Evolutionary conservation across 2,113 vertebrate species (phyloP), one percentile per base, ranked within the genome.

Genomic region (Podarcis raffonei): DNA sequence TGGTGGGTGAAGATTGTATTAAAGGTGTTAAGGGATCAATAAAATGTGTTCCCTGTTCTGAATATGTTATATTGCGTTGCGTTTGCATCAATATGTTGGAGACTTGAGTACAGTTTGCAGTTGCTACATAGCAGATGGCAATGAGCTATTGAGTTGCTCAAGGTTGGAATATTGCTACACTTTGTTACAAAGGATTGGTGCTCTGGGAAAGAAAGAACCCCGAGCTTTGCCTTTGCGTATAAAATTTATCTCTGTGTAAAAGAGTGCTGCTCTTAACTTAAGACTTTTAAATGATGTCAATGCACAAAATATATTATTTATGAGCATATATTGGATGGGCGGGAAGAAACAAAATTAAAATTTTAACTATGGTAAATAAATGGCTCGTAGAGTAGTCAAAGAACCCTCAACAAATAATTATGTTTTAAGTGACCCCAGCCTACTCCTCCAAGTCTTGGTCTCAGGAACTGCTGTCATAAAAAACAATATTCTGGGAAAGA

Each of bases 101-200:
- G 89, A 59, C 35, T 69, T 72, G 53, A 62, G 65, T 0, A 16
- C 89, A 89, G 92, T 92, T 92, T 92, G 62, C 84, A 87, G 81
- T 59, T 89, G 77, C 68, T 87, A 79, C 1, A 3, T 87, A 94
- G 74, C 68, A 92, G 88, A 80, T 92, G 62, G 78, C 69, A 66
- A 18, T 86, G 83, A 80, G 87, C 71, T 91, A 83, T 90, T 81
- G 71, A 91, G 90, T 79, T 90, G 69, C 84, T 89, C 69, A 80
- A 90, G 81, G 87, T 66, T 91, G 78, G 80, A 89, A 81, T 20
- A 82, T 87, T 15, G 7, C 9, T 86, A 23, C 77, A 4, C 71
- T 93, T 89, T 78, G 85, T 42, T 77, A n/a, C n/a, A 37, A 83
- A 16, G 7, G 27, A 72, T 66, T 83, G 32, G 16, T 88, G 82